Base-by-base conservation (phyloP, 2,888 invertebrate species). In the Tanaodytes sp. region DNA sequence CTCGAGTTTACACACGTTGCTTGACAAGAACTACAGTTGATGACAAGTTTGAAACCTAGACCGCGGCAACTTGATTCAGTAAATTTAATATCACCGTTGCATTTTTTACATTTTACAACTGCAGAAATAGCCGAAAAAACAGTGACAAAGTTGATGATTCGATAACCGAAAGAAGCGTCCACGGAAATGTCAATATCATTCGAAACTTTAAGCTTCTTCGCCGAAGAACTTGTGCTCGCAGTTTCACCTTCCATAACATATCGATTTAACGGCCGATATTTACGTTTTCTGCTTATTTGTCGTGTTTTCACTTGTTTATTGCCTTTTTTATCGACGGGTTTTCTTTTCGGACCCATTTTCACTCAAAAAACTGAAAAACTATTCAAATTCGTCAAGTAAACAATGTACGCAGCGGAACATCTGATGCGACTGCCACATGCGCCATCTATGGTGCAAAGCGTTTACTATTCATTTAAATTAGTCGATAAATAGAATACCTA, bases 221-320 rank as follows among this genome's bases (percentile, higher is more conserved):
- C 42, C 15, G 51, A 49, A 19, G 51, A 69, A 36, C 73, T 72
- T 1, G 68, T 73, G 16, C 46, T 73, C 48, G 57, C 73, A 6
- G 27, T 67, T 49, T 71, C 72, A 14, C 65, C 54, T 31, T 18
- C 64, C 71, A 57, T 51, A 31, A 19, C 54, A 61, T 49, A 45
- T 42, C 37, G 55, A 61, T 49, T 49, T 48, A 48, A 23, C 33
- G 61, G 67, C 9, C 23, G 42, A 39, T 42, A 23, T 45, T 19
- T 15, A 16, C 69, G 6, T 18, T 39, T 39, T 15, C 2, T 39
- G 15, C 39, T 39, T 14, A 12, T 36, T 36, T 36, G n/a, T 36
- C n/a, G n/a, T 36, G 4, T 6, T 36, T 11, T 14, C 36, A 27
- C 27, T 27, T 27, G 4, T 14, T 36, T 36, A 6, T 27, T 27